Base-by-base conservation (phyloP, 2,888 invertebrate genomes). In the Steinernema scapterisci region DNA sequence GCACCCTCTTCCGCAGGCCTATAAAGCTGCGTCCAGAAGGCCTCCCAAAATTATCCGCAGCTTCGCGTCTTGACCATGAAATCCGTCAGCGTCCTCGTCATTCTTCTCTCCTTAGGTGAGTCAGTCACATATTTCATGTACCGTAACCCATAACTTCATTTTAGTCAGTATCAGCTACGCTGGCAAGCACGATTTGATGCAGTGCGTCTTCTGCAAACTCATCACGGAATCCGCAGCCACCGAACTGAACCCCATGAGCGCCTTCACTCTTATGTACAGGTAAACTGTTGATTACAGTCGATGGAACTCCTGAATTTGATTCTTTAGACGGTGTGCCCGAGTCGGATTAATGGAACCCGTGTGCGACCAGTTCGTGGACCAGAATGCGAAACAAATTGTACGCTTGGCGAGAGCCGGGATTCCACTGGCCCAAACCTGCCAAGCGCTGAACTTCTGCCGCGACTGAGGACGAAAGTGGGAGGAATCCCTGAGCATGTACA, bases 321-420 rank as follows among this genome's bases (percentile, higher is more conserved):
- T 6, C 16, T 63, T 27, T 70, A 80, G 80, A 76, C 73, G 76
- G 31, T 82, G 81, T 74, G 79, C 78, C 25, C 76, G 78, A 25
- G 80, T 82, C 78, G 80, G 82, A 0, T 46, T 82, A 44, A 81
- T 80, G 80, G 82, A 82, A 71, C 79, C 80, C 1, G 79, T 81
- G 45, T 82, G 82, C 56, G 79, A 73, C 56, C 78, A 80, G 70
- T 82, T 82, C 72, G 76, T 82, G 44, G 73, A 78, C 11, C 77
- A 78, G 52, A 79, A 82, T 51, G 79, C 78, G 44, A 82, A 82
- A 63, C 71, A 75, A 25, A 77, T 82, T 27, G 79, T 82, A 72
- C 72, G 56, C 21, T 73, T 76, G 44, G 75, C 76, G n/a, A 75
- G 77, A 63, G 71, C 75, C 13, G 81, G 81, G 2, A 70, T 77